Evolutionary conservation across 2,113 vertebrate genomes (phyloP), one percentile per base, ranked within the genome.

Genomic region (Calidris pugnax): DNA sequence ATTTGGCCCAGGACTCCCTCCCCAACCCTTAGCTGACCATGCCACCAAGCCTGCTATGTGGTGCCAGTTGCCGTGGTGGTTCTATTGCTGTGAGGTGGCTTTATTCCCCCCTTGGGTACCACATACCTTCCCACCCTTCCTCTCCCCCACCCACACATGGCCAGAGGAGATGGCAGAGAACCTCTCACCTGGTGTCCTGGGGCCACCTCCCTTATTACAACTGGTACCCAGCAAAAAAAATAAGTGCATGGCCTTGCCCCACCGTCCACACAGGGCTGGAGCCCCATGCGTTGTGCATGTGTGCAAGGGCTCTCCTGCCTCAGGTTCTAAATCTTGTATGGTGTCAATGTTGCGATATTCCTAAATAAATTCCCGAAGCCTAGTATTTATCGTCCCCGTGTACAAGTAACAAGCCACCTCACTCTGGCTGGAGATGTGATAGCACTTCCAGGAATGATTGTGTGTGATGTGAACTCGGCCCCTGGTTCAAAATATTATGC

Each of bases 391-490:
- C 92, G 91, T 62, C 57, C 57, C 57, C 57, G 2, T 11, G 87
- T 85, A 93, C 77, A 78, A 94, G 87, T 89, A 94, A 96, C 81
- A 93, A 96, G 57, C 66, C 81, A 85, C 87, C 77, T 96, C 45
- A 2, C 57, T 91, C 53, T 53, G 77, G 72, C 81, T 91, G 87
- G 91, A 96, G 96, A 91, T 89, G 87, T 81, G 91, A 93, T 89
- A 95, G 91, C 80, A 89, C 82, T 88, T 94, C 88, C 95, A 96
- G 93, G 96, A 97, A 86, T 96, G 82, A 92, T 88, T 93, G 91
- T 93, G 83, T 95, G 80, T 89, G 86, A 97, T 84, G 60, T 96
- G 93, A 97, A 93, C 93, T 95, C 87, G 91, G 96, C 86, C 72
- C 78, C 71, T 68, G 79, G 76, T 97, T 96, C 85, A 94, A 95